Percentiles rank a stretch among this genome's conserved stretches.
Conservation (phyloP, 2,888 invertebrate genomes). For the Pseudeuparius sepicola region DNA sequence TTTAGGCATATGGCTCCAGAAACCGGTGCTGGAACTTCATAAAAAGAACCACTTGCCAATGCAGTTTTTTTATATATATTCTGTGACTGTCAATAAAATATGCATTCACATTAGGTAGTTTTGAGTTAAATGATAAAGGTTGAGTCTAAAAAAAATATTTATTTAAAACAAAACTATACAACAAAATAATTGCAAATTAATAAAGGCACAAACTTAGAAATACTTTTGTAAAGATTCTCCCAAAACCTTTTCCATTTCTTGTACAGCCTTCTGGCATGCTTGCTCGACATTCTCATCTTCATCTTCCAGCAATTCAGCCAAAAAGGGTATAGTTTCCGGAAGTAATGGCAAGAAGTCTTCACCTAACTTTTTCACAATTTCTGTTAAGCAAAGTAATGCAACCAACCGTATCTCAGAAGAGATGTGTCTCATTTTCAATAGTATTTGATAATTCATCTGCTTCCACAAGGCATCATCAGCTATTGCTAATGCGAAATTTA, state of each 20-base stretch:
- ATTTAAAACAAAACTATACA: neutral
- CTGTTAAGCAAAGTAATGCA: slow-evolving; percentile 62
- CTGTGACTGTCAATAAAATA: too few relatives aligned
- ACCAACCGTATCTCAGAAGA: slow-evolving; percentile 64
- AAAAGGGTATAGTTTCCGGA: slow-evolving; percentile 89
- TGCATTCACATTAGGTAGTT: too few relatives aligned
- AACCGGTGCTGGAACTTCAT: too few relatives aligned
- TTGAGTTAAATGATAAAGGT: too few relatives aligned
- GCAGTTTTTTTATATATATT: too few relatives aligned
- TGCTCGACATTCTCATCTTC: slow-evolving; percentile 74
- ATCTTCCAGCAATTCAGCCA: slow-evolving; percentile 88
- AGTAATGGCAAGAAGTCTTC: slow-evolving; percentile 81
- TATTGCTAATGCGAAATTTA: slow-evolving; percentile 71
- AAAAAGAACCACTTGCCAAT: too few relatives aligned
- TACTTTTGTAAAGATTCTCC: slow-evolving; percentile 88
- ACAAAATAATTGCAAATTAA: neutral
- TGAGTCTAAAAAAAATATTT: too few relatives aligned
- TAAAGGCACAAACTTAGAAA: slow-evolving; percentile 45
- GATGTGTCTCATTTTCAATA: slow-evolving; percentile 75
- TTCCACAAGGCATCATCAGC: slow-evolving; percentile 86
- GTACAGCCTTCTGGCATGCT: slow-evolving; percentile 68
- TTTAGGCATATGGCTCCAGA: too few relatives aligned
- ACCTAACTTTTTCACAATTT: slow-evolving; percentile 73
- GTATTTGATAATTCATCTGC: slow-evolving; percentile 78
- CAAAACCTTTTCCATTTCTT: slow-evolving; percentile 74